Conservation (phyloP, 1,140 invertebrate genomes). For the Dinothrombium tinctorium region DNA sequence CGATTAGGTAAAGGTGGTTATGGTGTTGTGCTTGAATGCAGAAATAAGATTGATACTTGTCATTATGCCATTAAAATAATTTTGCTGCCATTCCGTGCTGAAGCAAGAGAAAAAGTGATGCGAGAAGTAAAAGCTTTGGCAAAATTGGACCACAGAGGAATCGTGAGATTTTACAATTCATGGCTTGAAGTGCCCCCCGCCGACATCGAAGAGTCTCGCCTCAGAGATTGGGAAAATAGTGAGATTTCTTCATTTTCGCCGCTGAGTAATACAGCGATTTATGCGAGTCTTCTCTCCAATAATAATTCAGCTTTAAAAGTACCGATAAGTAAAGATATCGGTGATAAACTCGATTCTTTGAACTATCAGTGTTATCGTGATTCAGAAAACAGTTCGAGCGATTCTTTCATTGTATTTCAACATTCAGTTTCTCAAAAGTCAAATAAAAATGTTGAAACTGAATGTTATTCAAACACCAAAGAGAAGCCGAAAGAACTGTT, state of each 20-base stretch:
- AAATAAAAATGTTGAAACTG: background rate
- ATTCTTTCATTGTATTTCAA: conserved; percentile 1
- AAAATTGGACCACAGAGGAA: conserved; percentile 76
- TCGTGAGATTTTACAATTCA: conserved; percentile 79
- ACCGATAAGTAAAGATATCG: too few species aligned
- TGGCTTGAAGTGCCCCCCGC: conserved; percentile 74
- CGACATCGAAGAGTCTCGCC: too few species aligned
- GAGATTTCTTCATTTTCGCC: too few species aligned
- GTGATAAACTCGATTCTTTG: too few species aligned
- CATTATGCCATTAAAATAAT: conserved; percentile 89
- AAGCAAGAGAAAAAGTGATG: conserved; percentile 57
- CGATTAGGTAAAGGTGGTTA: conserved; percentile 83
- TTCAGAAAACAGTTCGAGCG: too few species aligned
- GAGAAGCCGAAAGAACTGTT: conserved; percentile 2
- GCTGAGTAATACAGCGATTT: too few species aligned
- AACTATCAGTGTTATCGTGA: too few species aligned
- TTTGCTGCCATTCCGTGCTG: conserved; percentile 47
- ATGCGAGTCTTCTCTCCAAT: too few species aligned
- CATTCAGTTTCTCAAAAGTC: background rate
- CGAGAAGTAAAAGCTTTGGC: conserved; percentile 81
- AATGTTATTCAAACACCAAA: background rate
- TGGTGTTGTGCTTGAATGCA: conserved; percentile 84
- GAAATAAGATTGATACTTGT: conserved; percentile 80
- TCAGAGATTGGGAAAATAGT: too few species aligned
- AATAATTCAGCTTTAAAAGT: too few species aligned